Evolutionary conservation across 1,140 invertebrate species (phyloP).

Genomic region (Drosophila athabasca): DNA sequence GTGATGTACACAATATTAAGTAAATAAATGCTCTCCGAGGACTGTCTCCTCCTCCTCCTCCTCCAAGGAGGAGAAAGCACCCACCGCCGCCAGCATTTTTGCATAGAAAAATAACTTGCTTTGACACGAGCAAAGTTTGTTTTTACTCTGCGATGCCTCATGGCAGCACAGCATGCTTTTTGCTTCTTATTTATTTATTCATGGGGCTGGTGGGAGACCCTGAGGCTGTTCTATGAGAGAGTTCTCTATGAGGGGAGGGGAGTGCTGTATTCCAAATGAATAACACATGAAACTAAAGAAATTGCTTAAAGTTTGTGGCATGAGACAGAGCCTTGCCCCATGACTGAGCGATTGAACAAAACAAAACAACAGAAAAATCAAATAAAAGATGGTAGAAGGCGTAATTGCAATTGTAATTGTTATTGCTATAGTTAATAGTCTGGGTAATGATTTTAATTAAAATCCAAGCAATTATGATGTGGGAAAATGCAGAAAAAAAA

Average conservation of each 20-base stretch:
- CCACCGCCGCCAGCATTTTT: constrained; percentile 34
- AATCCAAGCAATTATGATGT: no score
- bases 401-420: no score
- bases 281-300: constrained; percentile 46
- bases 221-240: neutral
- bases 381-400: no score
- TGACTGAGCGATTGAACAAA: constrained; percentile 1
- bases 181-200: neutral
- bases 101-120: constrained; percentile 56
- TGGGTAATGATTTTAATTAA: no score
- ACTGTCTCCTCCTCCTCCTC: no score
- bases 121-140: constrained; percentile 34
- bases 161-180: constrained; percentile 12
- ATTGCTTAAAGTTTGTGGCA: constrained; percentile 25
- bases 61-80: neutral
- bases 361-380: neutral
- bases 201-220: constrained; percentile 5
- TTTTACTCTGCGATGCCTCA: neutral
- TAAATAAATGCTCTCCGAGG: constrained; percentile 61
- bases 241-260: no score
- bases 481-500: no score
- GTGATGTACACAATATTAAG: constrained; percentile 67
- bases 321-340: neutral
- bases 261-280: constrained; percentile 23
- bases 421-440: no score